Percentiles rank a stretch among this genome's conserved stretches.
Evolutionary conservation across 2,113 vertebrate genomes (phyloP).

Genomic region (Actenoides lindsayi): DNA sequence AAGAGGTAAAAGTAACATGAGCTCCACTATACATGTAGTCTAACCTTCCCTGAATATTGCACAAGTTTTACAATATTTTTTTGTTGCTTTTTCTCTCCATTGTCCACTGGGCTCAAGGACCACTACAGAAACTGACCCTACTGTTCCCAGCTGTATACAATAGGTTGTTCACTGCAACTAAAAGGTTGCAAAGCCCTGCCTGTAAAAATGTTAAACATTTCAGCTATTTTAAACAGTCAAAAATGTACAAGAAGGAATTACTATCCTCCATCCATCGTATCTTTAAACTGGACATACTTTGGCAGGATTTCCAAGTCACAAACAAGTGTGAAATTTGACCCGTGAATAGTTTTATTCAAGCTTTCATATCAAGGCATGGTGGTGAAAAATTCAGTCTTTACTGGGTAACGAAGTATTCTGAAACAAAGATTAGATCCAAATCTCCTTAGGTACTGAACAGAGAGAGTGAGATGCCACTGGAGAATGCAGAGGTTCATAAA

Average conservation of each 20-base stretch:
- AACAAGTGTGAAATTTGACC: not conserved
- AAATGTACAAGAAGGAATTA: not conserved
- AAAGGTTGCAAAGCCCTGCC: not conserved
- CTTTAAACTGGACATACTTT: not conserved
- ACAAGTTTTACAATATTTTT: not conserved
- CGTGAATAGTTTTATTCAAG: not conserved
- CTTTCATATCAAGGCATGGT: not conserved
- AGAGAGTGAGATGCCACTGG: not conserved
- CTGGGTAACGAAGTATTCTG: not conserved
- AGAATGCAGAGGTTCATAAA: not conserved
- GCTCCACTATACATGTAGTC: not conserved
- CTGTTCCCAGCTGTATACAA: not conserved
- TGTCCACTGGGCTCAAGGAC: not conserved
- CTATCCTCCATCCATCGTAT: not conserved
- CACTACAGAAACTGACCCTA: fast-evolving
- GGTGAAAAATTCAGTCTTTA: not conserved
- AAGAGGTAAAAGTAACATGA: not conserved
- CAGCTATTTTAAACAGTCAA: not conserved
- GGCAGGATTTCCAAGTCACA: not conserved
- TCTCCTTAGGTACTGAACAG: not conserved
- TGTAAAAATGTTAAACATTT: not conserved
- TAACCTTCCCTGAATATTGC: not conserved
- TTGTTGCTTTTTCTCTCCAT: not conserved
- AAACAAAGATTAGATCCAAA: not conserved
- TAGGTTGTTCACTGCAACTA: not conserved